A percentile compares a stretch with the other conserved stretches of the same genome.
These are phyloP conservation scores for Eucera pruinosa DNA, from an alignment of 2,888 invertebrate species.

Conservation along the genomic window DNA sequence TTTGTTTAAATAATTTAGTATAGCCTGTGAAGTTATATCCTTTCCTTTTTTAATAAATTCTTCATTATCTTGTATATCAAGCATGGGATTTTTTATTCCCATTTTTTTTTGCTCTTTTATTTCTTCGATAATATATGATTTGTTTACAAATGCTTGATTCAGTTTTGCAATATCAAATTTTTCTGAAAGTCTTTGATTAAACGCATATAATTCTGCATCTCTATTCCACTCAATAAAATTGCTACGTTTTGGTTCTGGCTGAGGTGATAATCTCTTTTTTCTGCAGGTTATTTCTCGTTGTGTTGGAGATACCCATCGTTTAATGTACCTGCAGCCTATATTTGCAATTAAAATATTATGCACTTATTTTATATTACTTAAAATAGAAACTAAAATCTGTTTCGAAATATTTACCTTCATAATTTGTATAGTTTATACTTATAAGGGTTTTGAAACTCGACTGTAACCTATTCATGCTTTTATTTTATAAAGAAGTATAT, in stretches of 20 bases:
- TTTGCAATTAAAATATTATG: constrained; percentile 16
- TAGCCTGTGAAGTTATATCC: constrained; percentile 87
- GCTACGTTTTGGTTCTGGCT: constrained; percentile 85
- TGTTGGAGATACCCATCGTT: constrained; percentile 90
- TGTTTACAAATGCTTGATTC: constrained; percentile 91
- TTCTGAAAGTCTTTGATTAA: constrained; percentile 93
- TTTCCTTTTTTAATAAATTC: constrained; percentile 89
- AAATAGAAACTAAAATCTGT: not conserved
- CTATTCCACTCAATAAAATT: constrained; percentile 94
- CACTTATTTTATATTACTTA: constrained; percentile 27
- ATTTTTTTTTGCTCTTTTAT: constrained; percentile 88
- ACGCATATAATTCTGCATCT: constrained; percentile 94
- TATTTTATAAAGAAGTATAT: not conserved
- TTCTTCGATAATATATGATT: constrained; percentile 91
- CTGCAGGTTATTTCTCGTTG: constrained; percentile 87
- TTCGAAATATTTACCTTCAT: constrained; percentile 63
- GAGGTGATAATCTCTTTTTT: constrained; percentile 83
- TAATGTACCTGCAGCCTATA: constrained; percentile 82
- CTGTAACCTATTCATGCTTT: constrained; percentile 73
- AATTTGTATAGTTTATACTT: constrained; percentile 59
- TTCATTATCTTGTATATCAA: constrained; percentile 88
- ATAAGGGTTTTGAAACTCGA: constrained; percentile 58
- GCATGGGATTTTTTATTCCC: constrained; percentile 87
- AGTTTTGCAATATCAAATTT: constrained; percentile 90
- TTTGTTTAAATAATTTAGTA: constrained; percentile 89